Base-by-base conservation (phyloP, 2,797 vertebrate species). In the Pangasius larnaudii region DNA sequence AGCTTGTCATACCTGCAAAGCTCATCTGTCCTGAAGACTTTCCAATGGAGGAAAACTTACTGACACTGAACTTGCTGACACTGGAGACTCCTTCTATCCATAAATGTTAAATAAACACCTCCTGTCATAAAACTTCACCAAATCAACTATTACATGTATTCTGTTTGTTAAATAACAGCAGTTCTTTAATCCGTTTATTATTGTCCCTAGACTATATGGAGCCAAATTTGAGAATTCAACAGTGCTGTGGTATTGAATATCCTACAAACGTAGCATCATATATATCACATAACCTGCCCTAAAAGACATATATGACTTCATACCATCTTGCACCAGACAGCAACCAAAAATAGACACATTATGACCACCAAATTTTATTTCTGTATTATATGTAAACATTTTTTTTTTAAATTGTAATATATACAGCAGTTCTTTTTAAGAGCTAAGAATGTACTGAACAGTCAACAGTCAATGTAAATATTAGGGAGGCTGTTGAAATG, bases 371-470 rank as follows among this genome's bases (percentile, higher is more conserved):
- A 91, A 89, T 91, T 87, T 88, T 91, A 90, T 93, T 92, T 92
- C 92, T 93, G 88, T 93, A 92, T 92, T 93, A 85, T 90, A 92
- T 93, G 92, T 93, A 93, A 92, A 93, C 89, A 93, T 86, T 19
- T 72, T 72, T 72, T 72, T 89, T 83, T 89, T 86, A 42, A 27
- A 51, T 83, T 77, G 39, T 83, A 67, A 56, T 92, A 85, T 81
- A 84, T 85, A 89, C 85, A 84, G 86, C 63, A 77, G 78, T 85
- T 85, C 39, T 59, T 72, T 71, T 74, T 82, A 72, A 61, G 77
- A 78, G 27, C 36, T 86, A 89, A 86, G 53, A 83, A 86, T 77
- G 88, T 86, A 77, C 46, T 71, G 49, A 89, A 89, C 88, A 86
- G 88, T 89, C 85, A 78, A 84, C 79, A 89, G 88, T 89, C 88